Evolutionary conservation across 2,797 vertebrate genomes (phyloP), one percentile per base, ranked within the genome.

Genomic region (Streptopelia turtur): DNA sequence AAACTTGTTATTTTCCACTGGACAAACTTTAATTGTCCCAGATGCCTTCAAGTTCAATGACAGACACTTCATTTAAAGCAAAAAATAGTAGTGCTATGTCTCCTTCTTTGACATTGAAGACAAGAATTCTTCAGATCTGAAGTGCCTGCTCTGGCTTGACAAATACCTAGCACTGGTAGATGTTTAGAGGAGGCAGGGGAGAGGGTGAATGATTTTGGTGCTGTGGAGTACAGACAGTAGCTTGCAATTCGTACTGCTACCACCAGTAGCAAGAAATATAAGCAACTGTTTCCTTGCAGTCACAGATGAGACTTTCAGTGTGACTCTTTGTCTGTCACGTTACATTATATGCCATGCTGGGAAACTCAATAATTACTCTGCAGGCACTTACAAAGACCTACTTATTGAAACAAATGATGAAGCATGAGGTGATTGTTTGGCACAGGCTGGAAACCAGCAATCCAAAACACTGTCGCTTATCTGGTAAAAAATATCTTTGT

Each of bases 331-430:
- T 70, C 66, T 89, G 90, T 74, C 86, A 65, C 1, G 1, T 89
- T 79, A 49, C 69, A 47, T 91, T 92, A 69, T 89, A 69, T 91
- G 79, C 71, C 57, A 28, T 22, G 43, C 84, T 86, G 84, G 39
- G 53, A 95, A 89, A 72, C 59, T 86, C 92, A 79, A 13, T 81
- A 94, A 88, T 75, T 90, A 64, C 85, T 82, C 39, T 78, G 72
- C 79, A 85, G 82, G 72, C 79, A 59, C 82, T 89, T 72, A 56
- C 1, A 24, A 60, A 93, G 52, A 69, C n/a, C 47, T 21, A 72
- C 55, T 83, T 84, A 66, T 88, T 2, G 0, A 91, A 88, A 92
- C 30, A 90, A 95, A 90, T 56, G 55, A 88, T 90, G 69, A 50
- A 52, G 35, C 55, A 53, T 0, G 22, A 79, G 53, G 64, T 64